Percentiles rank a stretch among this genome's conserved stretches.
phyloP scores from a whole-genome alignment of 2,888 invertebrate species.

The Drosophila hamatofila region DNA sequence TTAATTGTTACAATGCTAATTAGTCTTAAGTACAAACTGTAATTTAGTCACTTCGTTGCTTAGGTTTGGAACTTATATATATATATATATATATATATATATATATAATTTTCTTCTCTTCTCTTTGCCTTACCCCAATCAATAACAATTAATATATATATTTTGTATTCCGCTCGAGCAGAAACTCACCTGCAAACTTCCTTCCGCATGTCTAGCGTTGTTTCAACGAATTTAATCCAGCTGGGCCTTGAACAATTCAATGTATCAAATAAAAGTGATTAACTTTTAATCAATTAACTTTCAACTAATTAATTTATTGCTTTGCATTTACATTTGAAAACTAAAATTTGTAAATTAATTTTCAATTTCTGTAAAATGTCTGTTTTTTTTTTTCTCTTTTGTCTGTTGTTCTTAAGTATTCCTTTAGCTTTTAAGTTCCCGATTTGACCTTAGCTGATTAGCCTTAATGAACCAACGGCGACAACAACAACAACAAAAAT shows the following conservation, averaged over 20 bases:
- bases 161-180: conserved; percentile 5
- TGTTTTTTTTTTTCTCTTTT: conserved; percentile 9
- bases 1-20: conserved; percentile 72
- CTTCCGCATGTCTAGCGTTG: conserved; percentile 31
- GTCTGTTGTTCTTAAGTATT: conserved; percentile 59
- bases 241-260: conserved; percentile 45
- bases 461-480: conserved; percentile 37
- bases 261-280: neutral
- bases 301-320: conserved; percentile 26
- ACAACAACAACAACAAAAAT: conserved; percentile 42
- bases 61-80: conserved; percentile 45
- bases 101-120: neutral
- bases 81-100: too few species aligned
- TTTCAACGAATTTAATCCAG: conserved; percentile 65
- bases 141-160: conserved; percentile 1
- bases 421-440: conserved; percentile 62
- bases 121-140: neutral
- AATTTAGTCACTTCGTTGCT: conserved; percentile 74
- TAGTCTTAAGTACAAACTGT: conserved; percentile 66
- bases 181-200: conserved; percentile 15
- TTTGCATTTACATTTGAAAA: conserved; percentile 37
- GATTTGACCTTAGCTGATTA: conserved; percentile 45
- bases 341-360: conserved; percentile 3
- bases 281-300: neutral
- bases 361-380: neutral